Conservation (phyloP, 2,797 vertebrate species). For the Enteromius trimaculatus region DNA sequence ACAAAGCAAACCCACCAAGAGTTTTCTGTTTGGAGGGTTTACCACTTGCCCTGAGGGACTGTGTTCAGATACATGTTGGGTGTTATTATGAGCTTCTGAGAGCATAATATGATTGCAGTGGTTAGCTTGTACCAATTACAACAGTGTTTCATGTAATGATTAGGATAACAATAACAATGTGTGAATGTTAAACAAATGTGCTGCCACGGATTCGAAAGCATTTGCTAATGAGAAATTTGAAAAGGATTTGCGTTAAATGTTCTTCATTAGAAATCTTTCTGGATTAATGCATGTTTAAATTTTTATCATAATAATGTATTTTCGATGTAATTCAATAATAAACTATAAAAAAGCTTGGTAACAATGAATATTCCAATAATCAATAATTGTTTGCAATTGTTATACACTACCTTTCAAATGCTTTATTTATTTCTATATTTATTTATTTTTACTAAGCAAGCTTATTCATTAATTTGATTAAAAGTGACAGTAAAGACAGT, state of each 20-base stretch:
- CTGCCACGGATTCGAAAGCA: slow-evolving; percentile 1
- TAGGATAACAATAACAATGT: slow-evolving; percentile 55
- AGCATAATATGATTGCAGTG: slow-evolving; percentile 39
- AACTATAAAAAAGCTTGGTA: not conserved
- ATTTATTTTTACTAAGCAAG: not conserved
- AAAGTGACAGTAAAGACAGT: not conserved
- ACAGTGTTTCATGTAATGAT: slow-evolving; percentile 44
- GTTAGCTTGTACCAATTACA: slow-evolving; percentile 55
- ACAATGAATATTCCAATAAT: not conserved
- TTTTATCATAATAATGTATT: not conserved
- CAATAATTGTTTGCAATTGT: not conserved
- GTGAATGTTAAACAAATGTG: slow-evolving; percentile 21
- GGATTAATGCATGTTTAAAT: not conserved
- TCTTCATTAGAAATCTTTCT: slow-evolving; percentile 11
- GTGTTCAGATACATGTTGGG: slow-evolving; percentile 18
- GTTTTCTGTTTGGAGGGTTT: slow-evolving; percentile 46
- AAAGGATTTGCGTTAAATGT: not conserved
- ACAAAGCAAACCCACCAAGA: slow-evolving; percentile 64
- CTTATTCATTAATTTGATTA: not conserved
- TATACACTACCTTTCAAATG: not conserved
- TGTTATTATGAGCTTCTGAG: slow-evolving; percentile 23
- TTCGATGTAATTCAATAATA: not conserved
- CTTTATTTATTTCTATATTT: not conserved
- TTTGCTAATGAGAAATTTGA: slow-evolving; percentile 27
- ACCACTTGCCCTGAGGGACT: not conserved